Evolutionary conservation across 2,888 invertebrate species (phyloP).

Genomic region (Ophion ventricosus): DNA sequence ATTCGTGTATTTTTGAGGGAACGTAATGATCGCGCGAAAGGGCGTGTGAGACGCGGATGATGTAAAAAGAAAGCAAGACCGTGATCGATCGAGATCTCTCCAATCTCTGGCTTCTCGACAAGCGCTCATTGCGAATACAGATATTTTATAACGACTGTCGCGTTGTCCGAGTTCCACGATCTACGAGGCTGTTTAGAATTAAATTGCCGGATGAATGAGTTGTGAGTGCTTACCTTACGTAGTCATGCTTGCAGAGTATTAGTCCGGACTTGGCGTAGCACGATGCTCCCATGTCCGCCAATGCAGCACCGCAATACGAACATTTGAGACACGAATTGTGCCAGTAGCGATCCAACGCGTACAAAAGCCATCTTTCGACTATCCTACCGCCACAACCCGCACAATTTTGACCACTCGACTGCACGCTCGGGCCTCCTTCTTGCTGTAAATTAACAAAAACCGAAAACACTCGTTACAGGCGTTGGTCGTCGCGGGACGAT

Average conservation of each 20-base stretch:
- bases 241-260: constrained; percentile 98
- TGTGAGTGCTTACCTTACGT: constrained; percentile 92
- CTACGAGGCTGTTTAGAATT: not conserved
- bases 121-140: not conserved
- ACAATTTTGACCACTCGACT: constrained; percentile 88
- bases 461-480: constrained; percentile 17
- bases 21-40: constrained; percentile 17
- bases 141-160: not conserved
- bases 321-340: constrained; percentile 98
- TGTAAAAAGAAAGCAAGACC: constrained; percentile 23
- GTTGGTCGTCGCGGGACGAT: not conserved
- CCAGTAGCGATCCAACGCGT: constrained; percentile 97
- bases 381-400: constrained; percentile 97
- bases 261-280: constrained; percentile 97
- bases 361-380: constrained; percentile 94
- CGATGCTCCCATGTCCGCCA: constrained; percentile 95
- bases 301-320: constrained; percentile 93
- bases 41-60: constrained; percentile 10
- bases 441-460: constrained; percentile 77
- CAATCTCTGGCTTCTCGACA: constrained; percentile 4
- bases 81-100: constrained; percentile 23
- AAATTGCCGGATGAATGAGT: not conserved
- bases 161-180: not conserved
- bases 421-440: constrained; percentile 80
- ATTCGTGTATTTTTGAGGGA: constrained; percentile 50